Evolutionary conservation across 2,888 invertebrate genomes (phyloP).

Genomic region (Teleogryllus oceanicus): DNA sequence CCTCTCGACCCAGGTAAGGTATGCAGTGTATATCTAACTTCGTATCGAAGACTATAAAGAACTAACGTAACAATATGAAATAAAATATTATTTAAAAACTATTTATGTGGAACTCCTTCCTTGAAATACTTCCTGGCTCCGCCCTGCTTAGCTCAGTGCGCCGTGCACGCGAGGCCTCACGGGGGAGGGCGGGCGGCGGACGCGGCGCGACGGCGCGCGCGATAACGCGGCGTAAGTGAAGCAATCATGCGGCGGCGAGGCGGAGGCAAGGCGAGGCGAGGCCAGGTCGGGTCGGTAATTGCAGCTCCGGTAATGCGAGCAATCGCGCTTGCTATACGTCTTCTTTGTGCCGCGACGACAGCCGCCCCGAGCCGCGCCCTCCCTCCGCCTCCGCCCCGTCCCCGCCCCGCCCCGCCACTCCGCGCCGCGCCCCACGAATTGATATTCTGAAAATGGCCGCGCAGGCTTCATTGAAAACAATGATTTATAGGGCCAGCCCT

Average conservation of each 20-base stretch:
- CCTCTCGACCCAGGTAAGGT: too few species aligned
- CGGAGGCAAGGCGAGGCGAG: too few species aligned
- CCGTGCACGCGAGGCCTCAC: too few species aligned
- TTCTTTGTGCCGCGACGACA: not conserved
- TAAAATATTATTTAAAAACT: too few species aligned
- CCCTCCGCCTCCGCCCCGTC: not conserved
- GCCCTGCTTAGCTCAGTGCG: too few species aligned
- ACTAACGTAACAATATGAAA: too few species aligned
- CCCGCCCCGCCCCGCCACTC: not conserved
- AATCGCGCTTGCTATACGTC: not conserved
- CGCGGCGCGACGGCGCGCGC: not conserved
- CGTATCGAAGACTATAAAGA: too few species aligned
- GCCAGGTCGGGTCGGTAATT: too few species aligned
- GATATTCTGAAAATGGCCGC: conserved; percentile 9
- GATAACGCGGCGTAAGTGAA: not conserved
- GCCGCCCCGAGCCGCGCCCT: not conserved
- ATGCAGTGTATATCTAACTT: too few species aligned
- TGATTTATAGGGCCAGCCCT: conserved; percentile 11
- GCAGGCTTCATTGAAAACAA: not conserved
- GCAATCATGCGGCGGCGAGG: not conserved
- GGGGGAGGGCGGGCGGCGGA: too few species aligned
- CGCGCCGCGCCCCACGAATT: not conserved
- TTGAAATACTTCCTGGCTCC: too few species aligned
- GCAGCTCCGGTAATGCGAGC: not conserved
- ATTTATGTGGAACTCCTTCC: too few species aligned